Conservation (phyloP, 2,113 vertebrate species). For the Austrofundulus limnaeus region DNA sequence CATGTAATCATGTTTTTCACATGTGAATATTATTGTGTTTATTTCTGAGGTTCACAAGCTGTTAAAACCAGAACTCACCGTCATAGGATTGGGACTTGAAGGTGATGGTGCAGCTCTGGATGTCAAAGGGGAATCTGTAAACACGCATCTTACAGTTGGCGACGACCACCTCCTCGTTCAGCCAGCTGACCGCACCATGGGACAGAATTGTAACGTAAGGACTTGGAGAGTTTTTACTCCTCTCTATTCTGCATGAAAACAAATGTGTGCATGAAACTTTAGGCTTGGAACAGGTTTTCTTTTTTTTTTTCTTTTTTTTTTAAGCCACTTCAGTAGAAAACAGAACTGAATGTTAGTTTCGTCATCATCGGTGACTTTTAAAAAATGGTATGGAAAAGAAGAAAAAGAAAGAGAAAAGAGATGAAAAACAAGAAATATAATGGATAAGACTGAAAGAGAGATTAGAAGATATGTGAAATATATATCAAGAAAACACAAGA, state of each 20-base stretch:
- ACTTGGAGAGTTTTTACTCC: slow-evolving; percentile 23
- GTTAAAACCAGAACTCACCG: slow-evolving; percentile 42
- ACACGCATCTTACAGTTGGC: slow-evolving; percentile 63
- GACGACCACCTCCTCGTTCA: slow-evolving; percentile 41
- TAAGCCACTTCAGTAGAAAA: no score
- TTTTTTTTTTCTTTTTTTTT: neutral
- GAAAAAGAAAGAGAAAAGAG: no score
- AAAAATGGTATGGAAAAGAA: no score
- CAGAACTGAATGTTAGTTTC: no score
- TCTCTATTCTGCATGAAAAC: slow-evolving; percentile 51
- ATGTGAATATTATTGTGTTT: no score
- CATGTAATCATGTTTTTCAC: no score
- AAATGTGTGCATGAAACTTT: neutral
- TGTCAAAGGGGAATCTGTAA: slow-evolving; percentile 67
- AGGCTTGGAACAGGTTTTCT: neutral
- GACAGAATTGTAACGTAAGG: neutral
- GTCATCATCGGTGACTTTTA: slow-evolving; percentile 5
- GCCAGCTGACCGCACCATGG: rapidly evolving
- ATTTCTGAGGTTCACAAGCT: neutral
- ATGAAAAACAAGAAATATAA: no score
- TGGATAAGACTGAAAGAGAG: no score
- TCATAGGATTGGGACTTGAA: slow-evolving; percentile 47
- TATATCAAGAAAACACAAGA: no score
- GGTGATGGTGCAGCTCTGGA: slow-evolving; percentile 61
- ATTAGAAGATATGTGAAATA: no score